Evolutionary conservation across 2,113 vertebrate genomes (phyloP), one percentile per base, ranked within the genome.

Genomic region (Cheilinus undulatus): DNA sequence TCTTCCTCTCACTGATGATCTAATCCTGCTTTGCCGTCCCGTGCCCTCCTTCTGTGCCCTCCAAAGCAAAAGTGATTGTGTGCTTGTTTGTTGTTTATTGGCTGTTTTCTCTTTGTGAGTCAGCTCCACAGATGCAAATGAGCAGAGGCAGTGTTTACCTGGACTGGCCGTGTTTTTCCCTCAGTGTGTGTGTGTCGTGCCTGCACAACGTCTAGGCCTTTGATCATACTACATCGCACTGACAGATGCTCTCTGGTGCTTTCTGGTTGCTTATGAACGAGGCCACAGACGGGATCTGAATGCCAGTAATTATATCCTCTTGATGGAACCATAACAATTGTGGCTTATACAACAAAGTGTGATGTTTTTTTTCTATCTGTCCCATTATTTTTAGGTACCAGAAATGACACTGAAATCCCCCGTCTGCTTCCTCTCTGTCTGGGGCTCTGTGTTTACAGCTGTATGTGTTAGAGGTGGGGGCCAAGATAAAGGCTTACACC

Each of bases 221-320:
- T 92, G 91, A 92, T 92, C 91, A 88, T 85, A 68, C 86, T 78
- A 85, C 87, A 83, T 80, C 82, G 87, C 87, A 89, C 86, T 89
- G 91, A 89, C 88, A 87, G 89, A 91, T 90, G 86, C 88, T 90
- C 89, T 92, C 87, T 86, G 83, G 82, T 87, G 86, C 86, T 86
- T 90, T 88, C 84, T 88, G 88, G 71, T 90, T 86, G 84, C 89
- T 88, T 87, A 82, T 79, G 87, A 92, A 89, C 76, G 32, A 86
- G 80, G 79, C 82, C 84, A 81, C 83, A 75, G 89, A 86, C 78
- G 49, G 84, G 83, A 90, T 89, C 77, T 86, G 84, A 90, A 86
- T 87, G 87, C 81, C 87, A 87, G 84, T 90, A 90, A 91, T 90
- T 90, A 90, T 88, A 90, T 86, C 85, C 74, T 71, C 80, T 76